A percentile compares a stretch with the other conserved stretches of the same genome.
Conservation (phyloP, 2,797 vertebrate species). For the Pseudopleuronectes americanus region DNA sequence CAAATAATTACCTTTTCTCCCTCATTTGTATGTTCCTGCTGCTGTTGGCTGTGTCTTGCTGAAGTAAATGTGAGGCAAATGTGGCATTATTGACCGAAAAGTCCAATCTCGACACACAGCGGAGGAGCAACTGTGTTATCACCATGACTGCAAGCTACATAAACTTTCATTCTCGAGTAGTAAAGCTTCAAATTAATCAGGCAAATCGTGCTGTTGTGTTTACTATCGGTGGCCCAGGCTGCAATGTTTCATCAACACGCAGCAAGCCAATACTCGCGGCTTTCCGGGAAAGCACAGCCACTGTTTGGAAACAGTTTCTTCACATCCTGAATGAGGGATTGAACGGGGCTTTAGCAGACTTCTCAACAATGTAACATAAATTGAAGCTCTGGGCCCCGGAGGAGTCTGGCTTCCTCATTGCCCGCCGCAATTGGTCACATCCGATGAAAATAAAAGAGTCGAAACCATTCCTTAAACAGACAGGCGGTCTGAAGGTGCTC, state of each 20-base stretch:
- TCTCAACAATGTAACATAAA: constrained; percentile 62
- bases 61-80: constrained; percentile 52
- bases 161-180: constrained; percentile 67
- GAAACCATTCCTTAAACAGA: constrained; percentile 31
- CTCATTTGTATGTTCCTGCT: constrained; percentile 27
- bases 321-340: constrained; percentile 46
- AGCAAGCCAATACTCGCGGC: constrained; percentile 29
- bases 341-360: constrained; percentile 51
- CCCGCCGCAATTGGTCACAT: constrained; percentile 33
- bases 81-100: constrained; percentile 58
- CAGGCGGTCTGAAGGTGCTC: constrained; percentile 19
- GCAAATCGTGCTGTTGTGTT: constrained; percentile 61
- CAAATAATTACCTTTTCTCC: constrained; percentile 1
- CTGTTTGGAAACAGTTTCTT: constrained; percentile 45
- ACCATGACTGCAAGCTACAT: constrained; percentile 58
- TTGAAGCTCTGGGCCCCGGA: constrained; percentile 46
- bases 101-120: constrained; percentile 35
- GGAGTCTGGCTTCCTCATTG: constrained; percentile 50
- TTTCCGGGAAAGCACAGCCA: constrained; percentile 41
- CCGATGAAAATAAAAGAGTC: constrained; percentile 42
- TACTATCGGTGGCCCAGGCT: constrained; percentile 47
- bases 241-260: constrained; percentile 57
- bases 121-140: constrained; percentile 58
- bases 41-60: constrained; percentile 32
- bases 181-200: constrained; percentile 69